Evolutionary conservation across 2,888 invertebrate species (phyloP), one percentile per base, ranked within the genome.

Genomic region (Glaucopsyche alexis): DNA sequence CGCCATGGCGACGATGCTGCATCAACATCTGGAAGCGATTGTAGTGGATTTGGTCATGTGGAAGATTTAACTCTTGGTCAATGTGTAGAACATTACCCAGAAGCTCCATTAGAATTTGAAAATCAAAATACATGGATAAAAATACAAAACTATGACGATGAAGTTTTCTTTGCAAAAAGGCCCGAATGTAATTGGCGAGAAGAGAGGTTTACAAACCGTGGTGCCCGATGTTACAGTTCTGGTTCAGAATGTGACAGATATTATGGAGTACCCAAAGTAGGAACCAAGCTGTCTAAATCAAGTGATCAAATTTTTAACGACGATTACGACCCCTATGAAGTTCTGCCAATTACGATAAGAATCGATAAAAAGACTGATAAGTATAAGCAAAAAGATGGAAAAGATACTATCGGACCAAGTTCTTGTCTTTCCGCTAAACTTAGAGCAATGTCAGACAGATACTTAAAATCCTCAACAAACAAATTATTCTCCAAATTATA

Each of bases 371-470:
- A 93, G 90, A 90, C 90, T 89, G 93, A 93, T 87, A 93, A 89
- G 81, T 82, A 82, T 87, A 92, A 89, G 84, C 79, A 75, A 79
- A 93, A 89, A 82, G 86, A 89, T 76, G 89, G 87, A 67, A 93
- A 93, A 80, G 93, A 93, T 75, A 88, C 92, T 8, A 86, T 93
- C 72, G 93, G 93, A 29, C 93, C 93, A 38, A 94, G 94, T 83
- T 94, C 94, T 42, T 96, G 95, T 85, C 87, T 96, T 73, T 94
- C 95, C 0, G 95, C 95, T 3, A 96, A 96, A 87, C 87, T 96
- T 76, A 94, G 94, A 77, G 95, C 95, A 50, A 96, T 96, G 94
- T 96, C 96, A 40, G 95, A 96, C 81, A 94, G 94, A 81, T 96
- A 96, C 84, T 87, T 96, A 60, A 95, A 95, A 81, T 94, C 94